Base-by-base conservation (phyloP, 2,888 invertebrate genomes). In the Pilophorus perplexus region DNA sequence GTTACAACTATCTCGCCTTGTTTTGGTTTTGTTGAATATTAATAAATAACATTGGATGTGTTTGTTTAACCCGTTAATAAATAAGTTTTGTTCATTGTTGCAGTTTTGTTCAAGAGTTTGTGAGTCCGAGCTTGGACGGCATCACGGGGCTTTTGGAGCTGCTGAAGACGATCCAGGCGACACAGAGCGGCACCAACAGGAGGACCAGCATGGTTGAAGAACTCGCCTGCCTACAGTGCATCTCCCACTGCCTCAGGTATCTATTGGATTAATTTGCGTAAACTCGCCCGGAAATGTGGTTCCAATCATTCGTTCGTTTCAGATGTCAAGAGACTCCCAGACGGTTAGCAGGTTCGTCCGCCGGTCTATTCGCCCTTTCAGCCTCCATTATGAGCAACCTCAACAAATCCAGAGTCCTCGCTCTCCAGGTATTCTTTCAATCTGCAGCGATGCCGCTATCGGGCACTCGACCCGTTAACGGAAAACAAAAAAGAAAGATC, bases 101-200 rank as follows among this genome's bases (percentile, higher is more conserved):
- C 80, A 95, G 94, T 78, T 96, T 95, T 77, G 88, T 95, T 6
- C 92, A 93, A 78, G 95, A 95, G 78, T 94, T 95, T 77, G 85
- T 92, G 0, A 86, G 89, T 60, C 87, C 91, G 66, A 91, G 93
- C 16, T 84, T 91, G 74, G 93, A 93, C 78, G 95, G 95, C 6
- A 86, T 94, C 1, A 85, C 87, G 3, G 79, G 93, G 48, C 81
- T 95, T 8, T 78, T 95, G 73, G 93, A 93, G 76, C 85, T 94
- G 1, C 81, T 95, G 68, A 85, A 92, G 65, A 88, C 89, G 57
- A 88, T 94, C 54, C 94, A 94, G 75, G 80, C 90, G 69, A 87
- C 88, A 59, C 90, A 92, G 75, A 23, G 46, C 40, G 52, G 54
- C 48, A 57, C 87, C 90, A 68, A 92, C 92, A 18, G 88, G 87